Conservation (phyloP, 2,113 vertebrate genomes). For the Ellobius talpinus region DNA sequence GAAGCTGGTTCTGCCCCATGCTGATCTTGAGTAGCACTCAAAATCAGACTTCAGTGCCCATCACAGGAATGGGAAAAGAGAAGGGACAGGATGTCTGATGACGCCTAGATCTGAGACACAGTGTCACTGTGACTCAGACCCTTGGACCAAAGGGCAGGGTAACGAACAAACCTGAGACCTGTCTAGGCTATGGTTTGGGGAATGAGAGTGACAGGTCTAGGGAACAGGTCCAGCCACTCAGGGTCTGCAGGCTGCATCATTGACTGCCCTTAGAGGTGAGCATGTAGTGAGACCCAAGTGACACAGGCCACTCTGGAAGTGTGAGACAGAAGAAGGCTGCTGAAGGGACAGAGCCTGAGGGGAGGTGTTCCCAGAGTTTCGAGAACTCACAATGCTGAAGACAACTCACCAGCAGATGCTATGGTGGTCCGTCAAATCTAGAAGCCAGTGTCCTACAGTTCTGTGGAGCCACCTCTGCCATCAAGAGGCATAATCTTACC, state of each 20-base stretch:
- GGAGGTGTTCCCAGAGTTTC: neutral
- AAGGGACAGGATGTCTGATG: too few relatives aligned
- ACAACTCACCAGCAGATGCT: neutral
- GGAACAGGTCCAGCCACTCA: neutral
- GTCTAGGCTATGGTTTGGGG: neutral
- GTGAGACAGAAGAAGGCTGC: neutral
- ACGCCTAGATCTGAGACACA: rapidly evolving
- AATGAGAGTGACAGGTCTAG: neutral
- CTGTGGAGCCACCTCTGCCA: neutral
- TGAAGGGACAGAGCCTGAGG: neutral
- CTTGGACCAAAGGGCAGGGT: neutral
- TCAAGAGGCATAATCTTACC: neutral
- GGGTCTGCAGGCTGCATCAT: rapidly evolving
- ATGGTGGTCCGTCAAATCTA: rapidly evolving
- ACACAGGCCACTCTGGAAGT: neutral
- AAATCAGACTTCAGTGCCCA: neutral
- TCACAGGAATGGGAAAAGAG: rapidly evolving
- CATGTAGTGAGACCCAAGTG: neutral
- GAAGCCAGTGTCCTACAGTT: neutral
- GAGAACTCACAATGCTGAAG: neutral
- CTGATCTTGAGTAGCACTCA: neutral
- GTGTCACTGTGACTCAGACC: neutral
- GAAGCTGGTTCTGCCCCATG: neutral
- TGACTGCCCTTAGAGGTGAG: neutral
- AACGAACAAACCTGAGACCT: neutral